Percentiles rank a stretch among this genome's conserved stretches.
phyloP scores from a whole-genome alignment of 2,888 invertebrate genomes.

The Synanthedon myopaeformis region DNA sequence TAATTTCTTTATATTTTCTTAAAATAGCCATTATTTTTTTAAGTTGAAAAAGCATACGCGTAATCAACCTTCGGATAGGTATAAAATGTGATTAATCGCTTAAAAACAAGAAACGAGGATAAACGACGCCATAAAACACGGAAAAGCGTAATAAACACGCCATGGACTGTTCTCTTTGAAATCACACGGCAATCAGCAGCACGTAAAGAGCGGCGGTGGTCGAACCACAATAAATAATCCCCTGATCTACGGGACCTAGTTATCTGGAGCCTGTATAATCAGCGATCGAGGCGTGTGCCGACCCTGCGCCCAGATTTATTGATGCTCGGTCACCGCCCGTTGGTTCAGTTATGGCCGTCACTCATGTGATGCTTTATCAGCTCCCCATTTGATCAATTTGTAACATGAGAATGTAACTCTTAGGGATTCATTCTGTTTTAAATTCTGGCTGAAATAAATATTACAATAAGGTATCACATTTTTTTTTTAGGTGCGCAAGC shows the following conservation, averaged over 20 bases:
- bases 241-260: background rate
- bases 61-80: no score
- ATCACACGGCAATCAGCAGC: slow-evolving; percentile 2
- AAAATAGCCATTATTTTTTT: no score
- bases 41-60: no score
- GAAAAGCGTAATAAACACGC: background rate
- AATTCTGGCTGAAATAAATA: no score
- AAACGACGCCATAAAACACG: background rate
- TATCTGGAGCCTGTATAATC: slow-evolving; percentile 5
- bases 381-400: no score
- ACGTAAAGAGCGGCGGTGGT: background rate
- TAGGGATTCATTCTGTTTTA: no score
- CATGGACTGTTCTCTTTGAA: background rate
- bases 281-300: slow-evolving; percentile 8
- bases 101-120: background rate
- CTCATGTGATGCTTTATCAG: no score
- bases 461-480: no score
- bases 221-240: background rate
- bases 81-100: no score
- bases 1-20: no score
- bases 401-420: no score
- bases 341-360: background rate
- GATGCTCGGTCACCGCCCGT: slow-evolving; percentile 3
- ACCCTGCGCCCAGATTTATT: slow-evolving; percentile 10
- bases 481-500: no score